Evolutionary conservation across 1,140 invertebrate species (phyloP), one percentile per base, ranked within the genome.

Genomic region (Marisa cornuarietis): DNA sequence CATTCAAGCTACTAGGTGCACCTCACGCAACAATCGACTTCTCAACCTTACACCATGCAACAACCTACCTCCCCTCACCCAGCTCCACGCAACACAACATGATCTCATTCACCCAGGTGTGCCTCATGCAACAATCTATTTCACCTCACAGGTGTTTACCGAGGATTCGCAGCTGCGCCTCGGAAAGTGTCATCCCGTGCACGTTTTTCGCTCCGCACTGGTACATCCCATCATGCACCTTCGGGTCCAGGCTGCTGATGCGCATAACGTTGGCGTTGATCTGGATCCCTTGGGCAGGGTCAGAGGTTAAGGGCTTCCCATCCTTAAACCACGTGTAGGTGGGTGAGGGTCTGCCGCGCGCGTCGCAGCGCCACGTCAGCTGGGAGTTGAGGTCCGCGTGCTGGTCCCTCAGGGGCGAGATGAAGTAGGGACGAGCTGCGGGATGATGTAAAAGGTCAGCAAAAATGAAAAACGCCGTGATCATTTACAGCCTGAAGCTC

Each of bases 331-430:
- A 99, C 75, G 93, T 95, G 87, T 98, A 99, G 83, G 94, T 97
- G 0, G 98, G 96, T 58, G 95, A 94, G 31, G 98, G 97, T 86
- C 97, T 96, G 22, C 97, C 97, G 92, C 97, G 97, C 2, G 97
- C 96, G 92, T 98, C 97, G 92, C 98, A 99, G 58, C 95, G 96
- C 95, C 97, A 99, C 0, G 94, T 95, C 7, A 99, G 90, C 85
- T 96, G 94, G 79, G 94, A 94, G 31, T 88, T 91, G 83, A 95
- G 94, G 87, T 99, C 97, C 87, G 97, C 94, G 86, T 98, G 96
- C 90, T 96, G 96, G 89, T 98, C 94, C 31, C 93, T 92, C 0
- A 99, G 89, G 0, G 96, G 96, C 83, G 97, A 97, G 0, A 96
- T 97, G 87, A 99, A 99, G 87, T 96, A 96, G 2, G 98, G 98